phyloP scores from a whole-genome alignment of 2,888 invertebrate species.

The Drosophila melanosoma region DNA sequence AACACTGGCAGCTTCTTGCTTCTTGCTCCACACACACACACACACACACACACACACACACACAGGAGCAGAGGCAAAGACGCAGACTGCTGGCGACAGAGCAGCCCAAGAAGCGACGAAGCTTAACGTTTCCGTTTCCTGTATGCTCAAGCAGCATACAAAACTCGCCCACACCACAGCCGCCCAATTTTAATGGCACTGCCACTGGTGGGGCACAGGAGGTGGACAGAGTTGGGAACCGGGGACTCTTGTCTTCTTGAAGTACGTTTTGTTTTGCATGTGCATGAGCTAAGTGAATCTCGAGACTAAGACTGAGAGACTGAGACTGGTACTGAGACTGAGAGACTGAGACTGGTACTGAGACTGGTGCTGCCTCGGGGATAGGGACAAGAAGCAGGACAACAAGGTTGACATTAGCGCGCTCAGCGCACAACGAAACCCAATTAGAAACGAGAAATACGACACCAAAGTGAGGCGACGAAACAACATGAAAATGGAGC shows the following conservation, averaged over 20 bases:
- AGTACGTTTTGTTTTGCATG: conserved; percentile 77
- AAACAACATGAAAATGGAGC: conserved; percentile 79
- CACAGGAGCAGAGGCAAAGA: conserved; percentile 17
- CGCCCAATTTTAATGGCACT: conserved; percentile 69
- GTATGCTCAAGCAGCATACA: conserved; percentile 70
- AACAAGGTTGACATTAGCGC: conserved; percentile 80
- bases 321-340: conserved; percentile 24
- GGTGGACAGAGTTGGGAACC: conserved; percentile 3
- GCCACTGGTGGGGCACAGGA: conserved; percentile 4
- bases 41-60: conserved; percentile 1
- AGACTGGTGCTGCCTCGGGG: background rate
- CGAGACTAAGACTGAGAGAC: conserved; percentile 33
- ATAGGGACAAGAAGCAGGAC: conserved; percentile 41
- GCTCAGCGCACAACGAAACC: conserved; percentile 76
- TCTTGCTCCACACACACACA: conserved; percentile 20
- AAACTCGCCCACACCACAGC: conserved; percentile 29
- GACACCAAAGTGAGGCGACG: conserved; percentile 81
- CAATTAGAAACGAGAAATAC: conserved; percentile 82
- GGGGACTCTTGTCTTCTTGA: conserved; percentile 36
- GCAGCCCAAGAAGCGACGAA: conserved; percentile 81
- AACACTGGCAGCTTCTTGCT: conserved; percentile 66
- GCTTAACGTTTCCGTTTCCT: conserved; percentile 81
- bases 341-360: conserved; percentile 14
- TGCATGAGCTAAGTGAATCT: conserved; percentile 81
- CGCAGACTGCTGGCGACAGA: conserved; percentile 49